Base-by-base conservation (phyloP, 2,888 invertebrate genomes). In the Caenorhabditis becei region DNA sequence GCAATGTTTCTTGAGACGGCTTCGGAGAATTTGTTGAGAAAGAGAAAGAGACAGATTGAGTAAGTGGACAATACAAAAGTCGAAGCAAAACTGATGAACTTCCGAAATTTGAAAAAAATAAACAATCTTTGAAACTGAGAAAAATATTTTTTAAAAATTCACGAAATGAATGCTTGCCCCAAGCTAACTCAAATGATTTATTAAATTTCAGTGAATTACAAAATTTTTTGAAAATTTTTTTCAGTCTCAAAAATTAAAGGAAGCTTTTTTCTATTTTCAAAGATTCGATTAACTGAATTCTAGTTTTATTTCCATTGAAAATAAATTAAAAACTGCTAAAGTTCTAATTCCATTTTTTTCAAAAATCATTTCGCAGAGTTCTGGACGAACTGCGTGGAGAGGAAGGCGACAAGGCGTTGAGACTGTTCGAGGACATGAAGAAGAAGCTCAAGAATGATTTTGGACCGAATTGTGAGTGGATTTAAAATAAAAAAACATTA, bases 1-100 rank as follows among this genome's bases (percentile, higher is more conserved):
- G 75, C 75, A 0, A 61, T 75, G 61, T 66, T 75, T 23, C 66
- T 75, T 2, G 66, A 75, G n/a, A 23, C 28, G 18, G 75, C 75
- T 1, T 75, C 75, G 23, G 59, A 75, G 24, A 66, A 66, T 59
- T 28, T 75, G 53, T 2, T 66, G 20, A 49, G n/a, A 2, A 75
- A 75, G 24, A 49, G 75, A 32, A 66, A 75, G 24, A 20, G 32
- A 18, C 75, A 66, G 37, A 26, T 75, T 28, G 75, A 75, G 75
- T 75, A 41, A 32, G 75, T 37, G 26, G n/a, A 5, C 35, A 44
- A 4, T 8, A 7, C n/a, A 32, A 23, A 16, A 24, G 24, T 53
- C 26, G 51, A 26, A 49, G n/a, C 7, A 44, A 44, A 44, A 44
- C n/a, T 3, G 16, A n/a, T n/a, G 7, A 4, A 44, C 4, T 49